phyloP scores from a whole-genome alignment of 2,113 vertebrate species.

The Sceloporus tristichus region DNA sequence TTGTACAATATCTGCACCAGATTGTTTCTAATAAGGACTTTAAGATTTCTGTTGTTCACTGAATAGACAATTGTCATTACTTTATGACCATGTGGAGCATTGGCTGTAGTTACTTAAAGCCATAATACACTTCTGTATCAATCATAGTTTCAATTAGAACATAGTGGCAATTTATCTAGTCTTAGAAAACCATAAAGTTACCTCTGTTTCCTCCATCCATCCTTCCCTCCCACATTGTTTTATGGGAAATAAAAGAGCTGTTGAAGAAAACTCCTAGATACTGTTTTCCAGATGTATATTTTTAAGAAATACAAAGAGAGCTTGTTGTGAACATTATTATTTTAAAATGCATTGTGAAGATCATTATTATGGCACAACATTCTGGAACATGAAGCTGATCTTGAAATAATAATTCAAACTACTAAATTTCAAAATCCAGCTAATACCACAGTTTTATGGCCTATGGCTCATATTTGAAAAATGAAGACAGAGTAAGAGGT shows the following conservation, averaged over 20 bases:
- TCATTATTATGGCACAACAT: neutral
- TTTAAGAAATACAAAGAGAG: no score
- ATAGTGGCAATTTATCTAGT: slow-evolving; percentile 2
- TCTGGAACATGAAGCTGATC: neutral
- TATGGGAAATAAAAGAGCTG: no score
- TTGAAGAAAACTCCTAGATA: no score
- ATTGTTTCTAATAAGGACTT: neutral
- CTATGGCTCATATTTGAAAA: neutral
- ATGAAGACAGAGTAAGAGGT: no score
- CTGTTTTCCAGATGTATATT: no score
- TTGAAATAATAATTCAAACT: neutral
- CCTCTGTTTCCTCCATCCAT: no score
- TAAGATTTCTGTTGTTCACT: neutral
- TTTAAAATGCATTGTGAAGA: neutral
- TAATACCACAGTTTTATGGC: neutral
- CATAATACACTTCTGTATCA: neutral
- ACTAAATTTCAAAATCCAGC: no score
- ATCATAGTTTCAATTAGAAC: neutral
- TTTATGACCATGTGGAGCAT: rapidly evolving
- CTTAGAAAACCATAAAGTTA: neutral
- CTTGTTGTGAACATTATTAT: neutral
- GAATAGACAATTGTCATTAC: neutral
- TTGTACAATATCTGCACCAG: rapidly evolving
- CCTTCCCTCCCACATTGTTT: neutral
- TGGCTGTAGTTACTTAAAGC: neutral